Percentiles rank a stretch among this genome's conserved stretches.
Evolutionary conservation across 2,888 invertebrate species (phyloP).

Genomic region (Sphaerophoria rueppellii): DNA sequence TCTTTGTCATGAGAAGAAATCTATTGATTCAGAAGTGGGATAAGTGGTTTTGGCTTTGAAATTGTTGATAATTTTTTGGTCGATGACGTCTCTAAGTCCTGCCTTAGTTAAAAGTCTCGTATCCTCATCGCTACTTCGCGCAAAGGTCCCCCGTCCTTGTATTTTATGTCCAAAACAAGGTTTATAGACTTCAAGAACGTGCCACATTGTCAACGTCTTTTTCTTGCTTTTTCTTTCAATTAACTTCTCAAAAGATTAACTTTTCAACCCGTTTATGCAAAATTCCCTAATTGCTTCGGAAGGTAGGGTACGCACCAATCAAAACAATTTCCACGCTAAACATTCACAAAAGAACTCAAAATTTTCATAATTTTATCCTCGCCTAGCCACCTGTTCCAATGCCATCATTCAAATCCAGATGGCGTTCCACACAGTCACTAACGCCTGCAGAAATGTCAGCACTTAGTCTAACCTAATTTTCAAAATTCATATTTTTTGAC

Average conservation of each 20-base stretch:
- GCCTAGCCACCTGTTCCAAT: conserved; percentile 46
- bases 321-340: background rate
- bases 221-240: background rate
- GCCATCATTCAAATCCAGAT: conserved; percentile 62
- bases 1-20: background rate
- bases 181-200: no score
- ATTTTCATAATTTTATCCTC: background rate
- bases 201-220: no score
- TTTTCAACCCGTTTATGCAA: background rate
- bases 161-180: no score
- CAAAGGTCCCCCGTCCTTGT: no score
- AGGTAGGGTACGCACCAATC: background rate
- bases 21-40: background rate
- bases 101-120: no score
- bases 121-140: no score
- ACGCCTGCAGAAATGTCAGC: conserved; percentile 4
- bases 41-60: background rate
- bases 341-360: background rate
- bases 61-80: no score
- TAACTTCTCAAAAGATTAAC: background rate
- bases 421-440: conserved; percentile 14
- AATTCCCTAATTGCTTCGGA: background rate
- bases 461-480: conserved; percentile 43
- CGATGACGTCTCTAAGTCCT: no score
- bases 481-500: conserved; percentile 50